These are phyloP conservation scores for Heterodera filipjevi DNA, from an alignment of 2,888 invertebrate species.

Conservation along the genomic window DNA sequence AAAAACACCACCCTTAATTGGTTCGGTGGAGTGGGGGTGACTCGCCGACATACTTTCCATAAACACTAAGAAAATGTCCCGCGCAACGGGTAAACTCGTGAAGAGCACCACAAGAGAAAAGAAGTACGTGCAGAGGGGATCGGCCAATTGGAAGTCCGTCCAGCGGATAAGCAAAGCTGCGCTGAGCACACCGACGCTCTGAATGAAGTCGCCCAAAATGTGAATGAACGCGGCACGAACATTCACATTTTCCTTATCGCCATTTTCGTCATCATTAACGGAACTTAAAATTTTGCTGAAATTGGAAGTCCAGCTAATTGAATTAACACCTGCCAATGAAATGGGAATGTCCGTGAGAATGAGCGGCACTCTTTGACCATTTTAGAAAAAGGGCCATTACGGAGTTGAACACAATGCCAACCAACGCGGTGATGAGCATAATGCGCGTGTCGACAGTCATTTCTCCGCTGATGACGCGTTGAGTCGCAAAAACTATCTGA, in stretches of 20 bases:
- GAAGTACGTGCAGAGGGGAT: conserved; percentile 94
- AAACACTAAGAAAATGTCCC: conserved; percentile 52
- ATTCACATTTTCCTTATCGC: conserved; percentile 58
- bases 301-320: too few relatives aligned
- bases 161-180: conserved; percentile 82
- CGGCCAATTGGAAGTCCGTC: conserved; percentile 79
- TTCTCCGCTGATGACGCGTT: conserved; percentile 78
- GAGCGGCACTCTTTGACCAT: conserved; percentile 22
- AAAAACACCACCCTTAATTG: too few relatives aligned
- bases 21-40: too few relatives aligned
- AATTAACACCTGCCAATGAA: neutral
- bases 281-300: neutral
- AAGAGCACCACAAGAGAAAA: conserved; percentile 77
- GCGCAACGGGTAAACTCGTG: conserved; percentile 53
- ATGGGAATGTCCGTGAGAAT: neutral
- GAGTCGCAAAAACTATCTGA: conserved; percentile 88
- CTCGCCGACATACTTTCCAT: conserved; percentile 50
- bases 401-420: conserved; percentile 89
- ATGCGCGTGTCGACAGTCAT: conserved; percentile 83
- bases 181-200: conserved; percentile 87
- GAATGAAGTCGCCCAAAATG: conserved; percentile 90
- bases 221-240: conserved; percentile 94
- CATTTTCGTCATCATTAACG: conserved; percentile 17
- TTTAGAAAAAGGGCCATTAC: conserved; percentile 54
- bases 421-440: conserved; percentile 83